A percentile compares a stretch with the other conserved stretches of the same genome.
phyloP scores from a whole-genome alignment of 2,888 invertebrate genomes.

The Helobdella robusta region DNA sequence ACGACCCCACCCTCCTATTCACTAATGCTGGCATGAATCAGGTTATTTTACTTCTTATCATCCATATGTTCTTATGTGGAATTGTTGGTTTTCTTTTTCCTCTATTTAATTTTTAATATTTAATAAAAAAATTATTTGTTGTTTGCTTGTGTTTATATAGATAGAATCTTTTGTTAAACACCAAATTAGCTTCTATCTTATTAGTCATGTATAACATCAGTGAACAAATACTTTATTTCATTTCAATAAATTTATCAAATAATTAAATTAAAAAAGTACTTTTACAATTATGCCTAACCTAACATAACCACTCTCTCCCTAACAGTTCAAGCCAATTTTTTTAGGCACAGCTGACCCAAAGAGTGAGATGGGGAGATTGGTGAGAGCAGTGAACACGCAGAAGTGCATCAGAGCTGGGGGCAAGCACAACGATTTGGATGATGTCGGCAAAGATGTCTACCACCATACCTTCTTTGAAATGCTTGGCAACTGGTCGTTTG shows the following conservation, averaged over 20 bases:
- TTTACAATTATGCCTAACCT: too few relatives aligned
- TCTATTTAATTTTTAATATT: too few relatives aligned
- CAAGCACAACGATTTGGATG: conserved; percentile 98
- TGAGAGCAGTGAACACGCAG: conserved; percentile 82
- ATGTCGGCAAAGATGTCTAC: conserved; percentile 98
- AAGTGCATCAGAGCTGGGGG: conserved; percentile 98
- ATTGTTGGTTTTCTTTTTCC: too few relatives aligned
- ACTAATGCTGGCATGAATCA: conserved; percentile 99
- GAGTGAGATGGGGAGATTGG: conserved; percentile 82
- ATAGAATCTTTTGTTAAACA: not conserved
- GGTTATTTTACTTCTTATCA: too few relatives aligned
- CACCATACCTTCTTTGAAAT: conserved; percentile 99
- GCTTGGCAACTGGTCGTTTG: conserved; percentile 99
- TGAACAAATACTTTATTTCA: not conserved
- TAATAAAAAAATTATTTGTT: too few relatives aligned
- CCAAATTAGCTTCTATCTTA: not conserved
- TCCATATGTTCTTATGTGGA: too few relatives aligned
- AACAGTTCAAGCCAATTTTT: conserved; percentile 88
- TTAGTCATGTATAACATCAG: not conserved
- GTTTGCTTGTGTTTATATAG: too few relatives aligned
- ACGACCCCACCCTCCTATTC: conserved; percentile 94
- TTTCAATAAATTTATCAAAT: not conserved
- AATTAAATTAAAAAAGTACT: too few relatives aligned
- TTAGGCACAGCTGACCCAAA: conserved; percentile 89
- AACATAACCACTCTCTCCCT: too few relatives aligned